A percentile compares a stretch with the other conserved stretches of the same genome.
Evolutionary conservation across 2,888 invertebrate species (phyloP).

Genomic region (Yponomeuta cagnagella): DNA sequence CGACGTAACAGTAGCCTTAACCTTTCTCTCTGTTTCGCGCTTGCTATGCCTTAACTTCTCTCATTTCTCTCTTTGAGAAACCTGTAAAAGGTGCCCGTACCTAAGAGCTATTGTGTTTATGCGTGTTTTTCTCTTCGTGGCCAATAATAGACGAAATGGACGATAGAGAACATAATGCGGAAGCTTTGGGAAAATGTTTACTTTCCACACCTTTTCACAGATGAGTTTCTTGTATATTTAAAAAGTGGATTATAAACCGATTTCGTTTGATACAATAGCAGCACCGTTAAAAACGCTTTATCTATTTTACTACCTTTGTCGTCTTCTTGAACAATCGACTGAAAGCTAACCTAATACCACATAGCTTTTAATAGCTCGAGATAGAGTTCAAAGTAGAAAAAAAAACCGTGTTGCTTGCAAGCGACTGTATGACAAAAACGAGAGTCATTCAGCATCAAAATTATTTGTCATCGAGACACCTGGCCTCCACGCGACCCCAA

Average conservation of each 20-base stretch:
- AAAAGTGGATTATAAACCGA: neutral
- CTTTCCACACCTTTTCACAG: too few species aligned
- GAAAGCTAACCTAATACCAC: neutral
- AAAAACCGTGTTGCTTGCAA: neutral
- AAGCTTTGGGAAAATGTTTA: too few species aligned
- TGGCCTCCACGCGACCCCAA: slow-evolving; percentile 63
- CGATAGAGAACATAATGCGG: too few species aligned
- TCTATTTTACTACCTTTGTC: slow-evolving; percentile 51
- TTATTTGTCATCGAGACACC: slow-evolving; percentile 70
- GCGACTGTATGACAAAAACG: neutral
- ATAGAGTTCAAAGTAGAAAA: neutral
- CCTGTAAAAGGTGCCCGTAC: too few species aligned
- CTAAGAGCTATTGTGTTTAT: too few species aligned
- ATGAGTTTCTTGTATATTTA: neutral
- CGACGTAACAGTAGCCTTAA: neutral
- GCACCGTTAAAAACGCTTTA: slow-evolving; percentile 20
- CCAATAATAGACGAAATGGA: too few species aligned
- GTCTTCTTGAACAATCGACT: slow-evolving; percentile 20
- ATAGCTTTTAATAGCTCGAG: neutral
- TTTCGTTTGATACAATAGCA: neutral
- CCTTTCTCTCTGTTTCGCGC: too few species aligned
- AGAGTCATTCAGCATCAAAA: slow-evolving; percentile 37
- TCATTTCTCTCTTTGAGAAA: too few species aligned
- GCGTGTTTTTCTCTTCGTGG: too few species aligned
- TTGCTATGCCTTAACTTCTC: too few species aligned